These are phyloP conservation scores for Nomada ferruginata DNA, from an alignment of 2,888 invertebrate species.

Conservation along the genomic window DNA sequence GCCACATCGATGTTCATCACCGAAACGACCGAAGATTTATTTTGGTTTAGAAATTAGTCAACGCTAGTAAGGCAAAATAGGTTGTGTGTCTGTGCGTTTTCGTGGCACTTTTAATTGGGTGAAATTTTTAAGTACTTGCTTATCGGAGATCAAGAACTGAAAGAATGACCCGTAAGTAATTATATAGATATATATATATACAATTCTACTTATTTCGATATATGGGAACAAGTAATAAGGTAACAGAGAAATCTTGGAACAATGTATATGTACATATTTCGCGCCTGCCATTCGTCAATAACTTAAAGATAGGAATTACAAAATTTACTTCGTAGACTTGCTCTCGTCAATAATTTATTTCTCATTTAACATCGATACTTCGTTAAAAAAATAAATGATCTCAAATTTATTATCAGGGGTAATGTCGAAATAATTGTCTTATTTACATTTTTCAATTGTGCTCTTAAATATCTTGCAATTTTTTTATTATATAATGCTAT, in stretches of 20 bases:
- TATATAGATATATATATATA: conserved; percentile 13
- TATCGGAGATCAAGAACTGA: conserved; percentile 81
- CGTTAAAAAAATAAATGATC: too few species aligned
- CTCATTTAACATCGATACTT: not conserved
- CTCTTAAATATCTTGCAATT: not conserved
- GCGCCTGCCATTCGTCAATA: conserved; percentile 43
- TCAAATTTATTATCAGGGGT: not conserved
- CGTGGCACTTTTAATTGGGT: conserved; percentile 52
- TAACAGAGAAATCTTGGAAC: conserved; percentile 2
- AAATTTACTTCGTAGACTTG: not conserved
- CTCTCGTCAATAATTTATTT: not conserved
- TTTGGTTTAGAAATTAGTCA: conserved; percentile 69
- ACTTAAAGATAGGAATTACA: conserved; percentile 15
- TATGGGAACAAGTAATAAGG: not conserved
- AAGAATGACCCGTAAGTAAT: conserved; percentile 82
- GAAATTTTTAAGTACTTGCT: conserved; percentile 78
- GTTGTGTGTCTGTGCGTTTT: conserved; percentile 51
- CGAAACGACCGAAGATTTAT: conserved; percentile 66
- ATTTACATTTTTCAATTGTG: not conserved
- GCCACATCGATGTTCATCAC: conserved; percentile 30
- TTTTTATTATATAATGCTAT: not conserved
- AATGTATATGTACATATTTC: conserved; percentile 10
- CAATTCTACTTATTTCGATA: not conserved
- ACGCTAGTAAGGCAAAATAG: conserved; percentile 14
- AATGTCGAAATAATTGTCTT: not conserved